These are phyloP conservation scores for Drosophila nasuta DNA, from an alignment of 1,140 invertebrate genomes.

Conservation along the genomic window DNA sequence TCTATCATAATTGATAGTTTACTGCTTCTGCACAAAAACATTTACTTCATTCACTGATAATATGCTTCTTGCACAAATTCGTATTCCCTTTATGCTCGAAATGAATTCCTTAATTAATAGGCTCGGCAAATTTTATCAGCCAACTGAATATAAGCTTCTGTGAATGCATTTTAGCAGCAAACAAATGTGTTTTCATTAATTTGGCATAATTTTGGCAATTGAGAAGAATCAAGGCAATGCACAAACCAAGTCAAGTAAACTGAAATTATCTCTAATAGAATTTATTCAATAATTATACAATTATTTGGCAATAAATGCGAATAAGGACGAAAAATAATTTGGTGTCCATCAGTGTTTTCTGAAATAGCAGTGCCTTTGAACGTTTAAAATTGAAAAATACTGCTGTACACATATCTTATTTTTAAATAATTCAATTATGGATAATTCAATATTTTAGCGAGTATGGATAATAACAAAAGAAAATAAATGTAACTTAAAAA, in stretches of 20 bases:
- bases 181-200: not conserved
- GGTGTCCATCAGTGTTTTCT: no score
- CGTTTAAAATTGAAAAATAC: no score
- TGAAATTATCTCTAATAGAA: not conserved
- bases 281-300: no score
- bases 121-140: not conserved
- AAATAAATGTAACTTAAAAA: not conserved
- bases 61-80: not conserved
- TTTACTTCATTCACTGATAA: not conserved
- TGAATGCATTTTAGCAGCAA: not conserved
- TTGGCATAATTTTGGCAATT: not conserved
- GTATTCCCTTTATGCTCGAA: not conserved
- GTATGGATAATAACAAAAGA: no score
- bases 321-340: no score
- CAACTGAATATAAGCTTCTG: not conserved
- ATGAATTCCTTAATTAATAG: constrained; percentile 12
- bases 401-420: no score
- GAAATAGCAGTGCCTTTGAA: no score
- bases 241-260: not conserved
- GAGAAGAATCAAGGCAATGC: not conserved
- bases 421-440: no score
- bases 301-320: no score
- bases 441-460: no score
- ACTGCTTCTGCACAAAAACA: not conserved
- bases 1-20: constrained; percentile 36